Evolutionary conservation across 2,113 vertebrate genomes (phyloP).

Genomic region (Zingel zingel): DNA sequence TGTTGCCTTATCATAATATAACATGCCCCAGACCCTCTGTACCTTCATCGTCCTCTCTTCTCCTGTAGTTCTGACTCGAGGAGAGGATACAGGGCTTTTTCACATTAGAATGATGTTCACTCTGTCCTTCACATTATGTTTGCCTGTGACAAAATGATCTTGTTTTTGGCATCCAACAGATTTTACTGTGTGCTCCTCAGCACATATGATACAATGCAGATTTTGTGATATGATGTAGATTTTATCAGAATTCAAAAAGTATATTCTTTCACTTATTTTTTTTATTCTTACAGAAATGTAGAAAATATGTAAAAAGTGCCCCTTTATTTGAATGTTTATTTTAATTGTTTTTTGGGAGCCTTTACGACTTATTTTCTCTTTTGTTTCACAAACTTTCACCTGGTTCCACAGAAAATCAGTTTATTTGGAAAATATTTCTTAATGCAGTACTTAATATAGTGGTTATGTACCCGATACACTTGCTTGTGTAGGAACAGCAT

Average conservation of each 20-base stretch:
- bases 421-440: neutral
- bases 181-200: neutral
- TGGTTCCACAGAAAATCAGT: neutral
- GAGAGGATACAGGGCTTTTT: slow-evolving; percentile 23
- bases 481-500: neutral
- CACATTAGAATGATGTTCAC: slow-evolving; percentile 64
- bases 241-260: neutral
- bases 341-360: neutral
- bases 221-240: neutral
- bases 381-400: neutral
- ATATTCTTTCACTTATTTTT: neutral
- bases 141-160: slow-evolving; percentile 39
- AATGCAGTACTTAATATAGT: neutral
- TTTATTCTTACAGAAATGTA: neutral
- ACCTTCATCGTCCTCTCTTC: slow-evolving; percentile 24
- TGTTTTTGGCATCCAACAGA: slow-evolving; percentile 21
- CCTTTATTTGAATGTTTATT: neutral
- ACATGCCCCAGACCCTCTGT: slow-evolving; percentile 31
- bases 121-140: slow-evolving; percentile 56
- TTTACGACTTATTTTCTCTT: neutral
- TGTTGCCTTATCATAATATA: slow-evolving; percentile 40
- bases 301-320: neutral
- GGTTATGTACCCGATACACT: neutral
- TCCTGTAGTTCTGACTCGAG: slow-evolving; percentile 25
- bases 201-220: neutral